A percentile compares a stretch with the other conserved stretches of the same genome.
phyloP scores from a whole-genome alignment of 2,888 invertebrate species.

The Cistogaster globosa region DNA sequence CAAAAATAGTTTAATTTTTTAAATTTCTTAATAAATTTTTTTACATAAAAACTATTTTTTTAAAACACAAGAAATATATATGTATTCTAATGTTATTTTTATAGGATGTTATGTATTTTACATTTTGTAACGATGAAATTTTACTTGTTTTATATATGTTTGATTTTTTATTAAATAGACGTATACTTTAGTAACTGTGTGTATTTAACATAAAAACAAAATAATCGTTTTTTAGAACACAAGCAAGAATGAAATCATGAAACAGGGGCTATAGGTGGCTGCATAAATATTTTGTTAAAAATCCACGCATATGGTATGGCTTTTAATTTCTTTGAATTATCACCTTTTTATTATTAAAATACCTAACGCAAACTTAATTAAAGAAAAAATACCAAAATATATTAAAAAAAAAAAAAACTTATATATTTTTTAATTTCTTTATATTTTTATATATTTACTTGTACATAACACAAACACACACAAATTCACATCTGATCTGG shows the following conservation, averaged over 20 bases:
- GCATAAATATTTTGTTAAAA: constrained; percentile 73
- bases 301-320: constrained; percentile 58
- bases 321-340: constrained; percentile 62
- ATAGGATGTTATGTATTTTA: too few species aligned
- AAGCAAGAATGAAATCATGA: not conserved
- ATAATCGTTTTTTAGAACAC: not conserved
- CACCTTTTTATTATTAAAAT: constrained; percentile 51
- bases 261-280: constrained; percentile 69
- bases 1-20: too few species aligned
- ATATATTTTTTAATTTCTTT: constrained; percentile 41
- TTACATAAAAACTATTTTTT: too few species aligned
- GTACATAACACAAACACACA: constrained; percentile 17
- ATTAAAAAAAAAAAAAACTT: not conserved
- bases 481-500: constrained; percentile 31
- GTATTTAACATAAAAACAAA: constrained; percentile 49
- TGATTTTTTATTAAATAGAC: too few species aligned
- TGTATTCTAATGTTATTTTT: too few species aligned
- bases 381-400: constrained; percentile 5
- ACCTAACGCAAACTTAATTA: constrained; percentile 15
- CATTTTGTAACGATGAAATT: too few species aligned
- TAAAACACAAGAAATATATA: too few species aligned
- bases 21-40: too few species aligned
- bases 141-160: too few species aligned
- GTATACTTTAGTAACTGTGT: not conserved
- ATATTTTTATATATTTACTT: constrained; percentile 43